Evolutionary conservation across 2,113 vertebrate species (phyloP).

Genomic region (Equus quagga): DNA sequence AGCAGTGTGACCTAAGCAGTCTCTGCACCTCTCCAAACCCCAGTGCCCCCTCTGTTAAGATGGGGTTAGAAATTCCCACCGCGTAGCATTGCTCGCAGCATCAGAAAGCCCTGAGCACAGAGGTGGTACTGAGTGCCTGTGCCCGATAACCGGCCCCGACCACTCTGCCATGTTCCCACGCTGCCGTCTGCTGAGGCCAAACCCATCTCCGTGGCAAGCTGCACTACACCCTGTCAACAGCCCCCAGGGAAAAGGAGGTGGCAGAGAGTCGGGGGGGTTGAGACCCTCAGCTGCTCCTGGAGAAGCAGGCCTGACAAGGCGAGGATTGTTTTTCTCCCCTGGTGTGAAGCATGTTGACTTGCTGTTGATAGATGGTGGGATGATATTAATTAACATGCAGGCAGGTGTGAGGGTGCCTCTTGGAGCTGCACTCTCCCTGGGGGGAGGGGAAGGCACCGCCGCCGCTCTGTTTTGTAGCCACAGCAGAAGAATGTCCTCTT

Average conservation of each 20-base stretch:
- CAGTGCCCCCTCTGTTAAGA: background rate
- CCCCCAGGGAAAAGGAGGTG: conserved; percentile 85
- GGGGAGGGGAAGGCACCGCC: background rate
- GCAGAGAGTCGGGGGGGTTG: conserved; percentile 85
- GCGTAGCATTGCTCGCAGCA: background rate
- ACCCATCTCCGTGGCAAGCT: conserved; percentile 44
- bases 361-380: conserved; percentile 89
- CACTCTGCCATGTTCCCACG: conserved; percentile 29
- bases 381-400: conserved; percentile 89
- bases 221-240: conserved; percentile 83
- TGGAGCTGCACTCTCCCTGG: conserved; percentile 23
- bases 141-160: background rate
- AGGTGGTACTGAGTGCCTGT: background rate
- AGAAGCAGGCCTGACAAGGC: conserved; percentile 88
- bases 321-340: conserved; percentile 89
- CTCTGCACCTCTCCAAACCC: background rate
- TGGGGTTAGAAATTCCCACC: background rate
- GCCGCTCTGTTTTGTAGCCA: conserved; percentile 34
- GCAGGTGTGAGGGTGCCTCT: conserved; percentile 84
- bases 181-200: conserved; percentile 76
- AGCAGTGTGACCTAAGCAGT: background rate
- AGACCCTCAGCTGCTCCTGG: conserved; percentile 86
- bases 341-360: conserved; percentile 88
- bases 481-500: background rate
- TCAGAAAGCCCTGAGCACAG: background rate